phyloP scores from a whole-genome alignment of 2,113 vertebrate genomes.

The Nothobranchius furzeri region DNA sequence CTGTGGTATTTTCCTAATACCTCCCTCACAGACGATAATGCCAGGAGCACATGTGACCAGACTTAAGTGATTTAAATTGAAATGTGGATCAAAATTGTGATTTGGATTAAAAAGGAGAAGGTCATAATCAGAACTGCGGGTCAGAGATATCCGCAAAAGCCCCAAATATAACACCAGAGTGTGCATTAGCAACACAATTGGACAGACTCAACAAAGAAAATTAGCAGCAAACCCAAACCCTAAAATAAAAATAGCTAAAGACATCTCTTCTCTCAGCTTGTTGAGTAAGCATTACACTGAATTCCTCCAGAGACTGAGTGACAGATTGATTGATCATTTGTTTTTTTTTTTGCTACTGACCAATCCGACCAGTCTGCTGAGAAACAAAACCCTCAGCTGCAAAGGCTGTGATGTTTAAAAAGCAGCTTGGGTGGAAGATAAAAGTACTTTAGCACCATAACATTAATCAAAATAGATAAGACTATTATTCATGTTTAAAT shows the following conservation, averaged over 20 bases:
- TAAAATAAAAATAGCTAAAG: background rate
- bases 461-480: background rate
- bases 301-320: background rate
- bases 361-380: too few species aligned
- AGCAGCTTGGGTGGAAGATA: background rate
- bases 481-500: background rate
- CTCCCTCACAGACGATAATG: constrained; percentile 66
- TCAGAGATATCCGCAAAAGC: constrained; percentile 49
- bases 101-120: constrained; percentile 58
- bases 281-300: background rate
- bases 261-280: background rate
- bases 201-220: background rate
- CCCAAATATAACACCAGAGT: background rate
- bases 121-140: constrained; percentile 52
- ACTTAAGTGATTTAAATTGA: constrained; percentile 43
- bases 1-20: constrained; percentile 39
- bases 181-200: background rate
- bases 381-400: background rate
- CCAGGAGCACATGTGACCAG: constrained; percentile 56
- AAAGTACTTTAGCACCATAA: background rate
- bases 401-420: background rate
- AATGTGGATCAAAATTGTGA: background rate
- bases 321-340: background rate
- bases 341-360: background rate
- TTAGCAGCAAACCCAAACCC: background rate